Base-by-base conservation (phyloP, 2,888 invertebrate species). In the Ophonus ardosiacus region DNA sequence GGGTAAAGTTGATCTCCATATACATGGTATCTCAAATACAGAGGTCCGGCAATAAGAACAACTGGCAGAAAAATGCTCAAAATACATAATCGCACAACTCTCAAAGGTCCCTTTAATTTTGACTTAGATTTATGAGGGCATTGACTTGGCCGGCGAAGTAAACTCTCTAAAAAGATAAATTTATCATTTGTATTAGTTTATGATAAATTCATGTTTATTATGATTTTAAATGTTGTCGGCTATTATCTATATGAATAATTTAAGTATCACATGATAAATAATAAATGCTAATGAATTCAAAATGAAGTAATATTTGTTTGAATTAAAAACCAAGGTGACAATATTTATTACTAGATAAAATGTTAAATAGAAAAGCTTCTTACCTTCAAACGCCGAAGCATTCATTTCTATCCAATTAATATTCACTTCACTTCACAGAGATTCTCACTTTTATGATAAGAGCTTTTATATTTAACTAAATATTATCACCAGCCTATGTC, bases 1-100 rank as follows among this genome's bases (percentile, higher is more conserved):
- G 96, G 95, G 88, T 96, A 96, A 88, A 95, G 92, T 89, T 95
- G 95, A 6, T 94, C 94, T 15, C 94, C 94, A 89, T 94, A 96
- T 17, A 95, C 95, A 7, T 93, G 93, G 90, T 95, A 96, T 86
- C 95, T 93, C 91, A 96, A 91, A 88, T 96, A 95, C 31, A 96
- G 91, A 0, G 96, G 96, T 4, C 94, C 92, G 38, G 94, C 93
- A 85, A 96, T 93, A 84, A 96, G 92, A 40, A 94, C 81, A n/a
- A 93, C 93, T 0, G 96, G 96, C n/a, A 96, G 89, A 6, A 95
- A 87, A 6, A 95, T 93, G 74, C 95, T 93, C 61, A 96, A 90
- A 0, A 93, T 88, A 84, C 95, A 93, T 76, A 96, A 92, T 31
- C 95, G 92, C 85, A 94, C 90, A 5, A 95, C 92, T 86, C 94